Conservation (phyloP, 2,797 vertebrate genomes). For the Argya squamiceps region DNA sequence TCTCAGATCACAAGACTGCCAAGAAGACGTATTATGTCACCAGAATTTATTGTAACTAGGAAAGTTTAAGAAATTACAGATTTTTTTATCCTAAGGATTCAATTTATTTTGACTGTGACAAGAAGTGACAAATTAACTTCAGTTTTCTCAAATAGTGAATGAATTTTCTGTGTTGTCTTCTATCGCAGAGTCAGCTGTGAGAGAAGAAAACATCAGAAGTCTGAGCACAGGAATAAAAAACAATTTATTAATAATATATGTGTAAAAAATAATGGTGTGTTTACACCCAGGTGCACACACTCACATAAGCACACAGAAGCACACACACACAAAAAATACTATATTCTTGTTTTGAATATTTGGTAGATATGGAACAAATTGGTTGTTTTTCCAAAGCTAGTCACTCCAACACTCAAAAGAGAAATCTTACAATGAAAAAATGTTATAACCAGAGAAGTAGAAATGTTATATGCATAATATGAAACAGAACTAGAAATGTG, state of each 20-base stretch:
- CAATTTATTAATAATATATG: neutral
- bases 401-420: neutral
- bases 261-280: neutral
- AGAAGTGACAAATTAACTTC: neutral
- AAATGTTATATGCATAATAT: neutral
- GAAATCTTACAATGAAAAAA: neutral
- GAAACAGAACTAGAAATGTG: neutral
- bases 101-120: neutral
- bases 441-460: neutral
- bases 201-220: neutral
- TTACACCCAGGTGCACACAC: neutral
- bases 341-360: neutral
- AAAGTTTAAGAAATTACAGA: neutral
- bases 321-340: accelerated
- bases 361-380: neutral
- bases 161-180: neutral
- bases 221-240: neutral
- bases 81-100: neutral
- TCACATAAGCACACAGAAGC: neutral
- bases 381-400: neutral
- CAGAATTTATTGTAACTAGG: neutral
- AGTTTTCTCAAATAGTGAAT: neutral
- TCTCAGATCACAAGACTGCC: neutral
- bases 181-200: neutral
- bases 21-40: neutral